These are phyloP conservation scores for Zhengitettix transpicula DNA, from an alignment of 2,888 invertebrate genomes.

Conservation along the genomic window DNA sequence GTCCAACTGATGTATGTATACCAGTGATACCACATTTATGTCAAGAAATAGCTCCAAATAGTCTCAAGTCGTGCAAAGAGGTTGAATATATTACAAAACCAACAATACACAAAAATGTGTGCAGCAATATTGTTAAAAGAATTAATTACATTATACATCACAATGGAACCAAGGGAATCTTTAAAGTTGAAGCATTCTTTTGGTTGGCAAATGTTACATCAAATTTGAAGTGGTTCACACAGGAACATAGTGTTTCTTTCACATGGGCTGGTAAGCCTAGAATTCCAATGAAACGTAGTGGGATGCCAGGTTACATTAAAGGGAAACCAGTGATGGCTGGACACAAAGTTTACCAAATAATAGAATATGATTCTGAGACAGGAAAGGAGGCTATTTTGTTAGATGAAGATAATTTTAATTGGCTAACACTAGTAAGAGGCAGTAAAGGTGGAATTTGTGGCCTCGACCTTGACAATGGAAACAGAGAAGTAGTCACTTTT, in stretches of 20 bases:
- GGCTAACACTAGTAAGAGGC: constrained; percentile 22
- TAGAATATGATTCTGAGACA: constrained; percentile 13
- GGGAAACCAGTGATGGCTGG: constrained; percentile 46
- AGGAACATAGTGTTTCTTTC: constrained; percentile 6
- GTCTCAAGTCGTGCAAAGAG: no score
- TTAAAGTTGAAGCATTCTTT: constrained; percentile 24
- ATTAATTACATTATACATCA: constrained; percentile 26
- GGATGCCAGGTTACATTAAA: constrained; percentile 57
- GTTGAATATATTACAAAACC: no score
- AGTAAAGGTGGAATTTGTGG: constrained; percentile 19
- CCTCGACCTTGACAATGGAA: not conserved
- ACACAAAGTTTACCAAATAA: constrained; percentile 18
- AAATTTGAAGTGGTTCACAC: not conserved
- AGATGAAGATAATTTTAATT: constrained; percentile 14
- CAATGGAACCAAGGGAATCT: constrained; percentile 32
- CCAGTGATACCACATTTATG: no score
- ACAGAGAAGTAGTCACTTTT: constrained; percentile 20
- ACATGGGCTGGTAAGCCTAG: constrained; percentile 14
- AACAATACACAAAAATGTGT: constrained; percentile 12
- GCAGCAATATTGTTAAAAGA: constrained; percentile 23
- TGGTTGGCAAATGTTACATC: constrained; percentile 23
- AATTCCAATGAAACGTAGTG: constrained; percentile 34
- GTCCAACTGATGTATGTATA: no score
- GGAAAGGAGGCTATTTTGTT: constrained; percentile 15
- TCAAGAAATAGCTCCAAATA: no score